Percentiles rank a stretch among this genome's conserved stretches.
Conservation (phyloP, 2,888 invertebrate genomes). For the Pemphredon lugubris region DNA sequence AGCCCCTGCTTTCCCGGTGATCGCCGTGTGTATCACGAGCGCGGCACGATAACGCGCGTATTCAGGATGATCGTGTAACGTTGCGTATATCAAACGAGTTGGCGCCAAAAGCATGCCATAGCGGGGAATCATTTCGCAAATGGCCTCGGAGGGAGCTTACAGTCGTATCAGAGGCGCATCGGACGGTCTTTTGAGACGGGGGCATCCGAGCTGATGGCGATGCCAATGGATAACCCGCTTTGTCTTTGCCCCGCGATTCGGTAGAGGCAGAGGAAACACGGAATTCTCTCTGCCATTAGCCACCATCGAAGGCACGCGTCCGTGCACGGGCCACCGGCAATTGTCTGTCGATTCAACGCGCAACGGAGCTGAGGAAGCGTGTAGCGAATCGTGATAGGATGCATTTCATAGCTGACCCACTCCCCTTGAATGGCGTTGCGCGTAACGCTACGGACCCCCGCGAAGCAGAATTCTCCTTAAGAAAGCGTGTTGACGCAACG, state of each 20-base stretch:
- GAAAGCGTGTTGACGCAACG: no score
- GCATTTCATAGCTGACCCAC: background rate
- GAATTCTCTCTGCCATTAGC: conserved; percentile 35
- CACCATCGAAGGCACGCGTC: conserved; percentile 5
- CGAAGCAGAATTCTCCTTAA: no score
- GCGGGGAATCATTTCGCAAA: conserved; percentile 71
- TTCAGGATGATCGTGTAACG: conserved; percentile 40
- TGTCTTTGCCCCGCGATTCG: conserved; percentile 47
- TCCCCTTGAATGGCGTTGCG: no score
- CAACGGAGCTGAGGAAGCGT: no score
- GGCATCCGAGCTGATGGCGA: conserved; percentile 15
- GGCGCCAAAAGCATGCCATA: conserved; percentile 12
- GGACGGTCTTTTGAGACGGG: conserved; percentile 53
- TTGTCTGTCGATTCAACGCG: conserved; percentile 25
- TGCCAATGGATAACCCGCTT: conserved; percentile 44
- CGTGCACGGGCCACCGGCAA: conserved; percentile 7
- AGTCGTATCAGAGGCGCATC: conserved; percentile 55
- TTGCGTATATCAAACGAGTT: conserved; percentile 22
- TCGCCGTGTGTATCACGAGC: no score
- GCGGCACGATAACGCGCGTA: conserved; percentile 28
- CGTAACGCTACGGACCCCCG: no score
- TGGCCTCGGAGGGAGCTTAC: conserved; percentile 63
- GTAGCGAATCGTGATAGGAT: conserved; percentile 13
- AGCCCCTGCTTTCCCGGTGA: no score
- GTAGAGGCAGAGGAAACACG: conserved; percentile 27